Evolutionary conservation across 1,140 invertebrate species (phyloP).

Genomic region (Achroia grisella): DNA sequence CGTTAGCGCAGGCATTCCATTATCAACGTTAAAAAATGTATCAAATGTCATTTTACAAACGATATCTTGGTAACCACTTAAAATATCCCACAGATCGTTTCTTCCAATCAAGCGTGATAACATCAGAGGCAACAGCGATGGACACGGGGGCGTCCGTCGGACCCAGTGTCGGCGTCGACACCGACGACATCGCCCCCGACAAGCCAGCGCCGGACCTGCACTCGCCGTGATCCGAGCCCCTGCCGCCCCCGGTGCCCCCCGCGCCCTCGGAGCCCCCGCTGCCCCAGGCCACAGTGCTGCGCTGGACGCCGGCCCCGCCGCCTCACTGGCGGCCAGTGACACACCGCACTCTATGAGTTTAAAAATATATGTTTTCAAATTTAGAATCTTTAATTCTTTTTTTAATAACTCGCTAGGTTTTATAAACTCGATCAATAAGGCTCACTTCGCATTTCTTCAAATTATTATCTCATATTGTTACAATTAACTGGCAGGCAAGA

Average conservation of each 20-base stretch:
- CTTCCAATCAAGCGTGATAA: slow-evolving; percentile 71
- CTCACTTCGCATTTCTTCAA: no score
- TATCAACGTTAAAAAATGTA: no score
- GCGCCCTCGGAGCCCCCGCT: slow-evolving; percentile 14
- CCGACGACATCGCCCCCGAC: slow-evolving; percentile 55
- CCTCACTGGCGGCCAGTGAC: slow-evolving; percentile 62
- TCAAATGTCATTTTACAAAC: no score
- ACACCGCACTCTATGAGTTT: slow-evolving; percentile 28
- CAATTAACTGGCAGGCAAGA: no score
- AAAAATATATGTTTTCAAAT: no score
- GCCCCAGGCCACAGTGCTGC: slow-evolving; percentile 33
- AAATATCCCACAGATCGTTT: slow-evolving; percentile 61
- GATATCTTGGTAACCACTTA: no score
- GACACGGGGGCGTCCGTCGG: slow-evolving; percentile 46
- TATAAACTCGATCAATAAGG: no score
- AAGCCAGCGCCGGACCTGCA: slow-evolving; percentile 59
- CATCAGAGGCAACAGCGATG: slow-evolving; percentile 60
- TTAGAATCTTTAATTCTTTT: no score
- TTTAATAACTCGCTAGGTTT: no score
- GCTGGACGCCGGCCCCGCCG: slow-evolving; percentile 60
- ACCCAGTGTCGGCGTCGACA: slow-evolving; percentile 32
- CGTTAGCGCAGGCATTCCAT: no score
- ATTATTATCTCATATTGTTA: no score
- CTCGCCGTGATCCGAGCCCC: slow-evolving; percentile 54
- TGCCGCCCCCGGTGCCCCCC: slow-evolving; percentile 9